These are phyloP conservation scores for Macrobrachium rosenbergii DNA, from an alignment of 1,140 invertebrate species.

Conservation along the genomic window DNA sequence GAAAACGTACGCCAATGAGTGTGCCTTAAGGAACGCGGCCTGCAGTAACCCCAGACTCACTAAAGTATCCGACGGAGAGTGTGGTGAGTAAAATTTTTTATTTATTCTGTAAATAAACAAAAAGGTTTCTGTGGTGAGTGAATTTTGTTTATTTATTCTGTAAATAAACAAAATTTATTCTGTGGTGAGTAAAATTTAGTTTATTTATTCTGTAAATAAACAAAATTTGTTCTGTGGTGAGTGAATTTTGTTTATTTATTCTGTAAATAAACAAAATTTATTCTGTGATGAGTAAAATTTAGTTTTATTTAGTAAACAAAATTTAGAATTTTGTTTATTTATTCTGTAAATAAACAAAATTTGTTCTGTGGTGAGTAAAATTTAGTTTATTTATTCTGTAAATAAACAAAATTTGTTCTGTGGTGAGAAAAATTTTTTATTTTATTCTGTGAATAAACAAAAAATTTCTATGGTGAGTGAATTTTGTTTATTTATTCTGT, in stretches of 20 bases:
- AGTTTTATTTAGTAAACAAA: too few species aligned
- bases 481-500: neutral
- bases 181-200: neutral
- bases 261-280: neutral
- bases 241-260: neutral
- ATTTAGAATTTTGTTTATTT: neutral
- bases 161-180: neutral
- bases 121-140: neutral
- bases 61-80: neutral
- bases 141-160: neutral
- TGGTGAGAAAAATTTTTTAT: neutral
- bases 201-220: neutral
- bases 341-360: neutral
- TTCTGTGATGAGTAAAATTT: neutral
- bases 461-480: neutral
- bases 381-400: too few species aligned
- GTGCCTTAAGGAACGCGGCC: neutral
- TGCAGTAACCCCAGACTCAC: neutral
- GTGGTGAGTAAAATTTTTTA: neutral
- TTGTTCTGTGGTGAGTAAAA: neutral
- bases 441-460: neutral
- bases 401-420: neutral
- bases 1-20: neutral
- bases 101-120: neutral
- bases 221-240: slow-evolving; percentile 4